phyloP scores from a whole-genome alignment of 37 sponge, comb jelly and placozoan genomes.

The Halisarca cf. caerulea region DNA sequence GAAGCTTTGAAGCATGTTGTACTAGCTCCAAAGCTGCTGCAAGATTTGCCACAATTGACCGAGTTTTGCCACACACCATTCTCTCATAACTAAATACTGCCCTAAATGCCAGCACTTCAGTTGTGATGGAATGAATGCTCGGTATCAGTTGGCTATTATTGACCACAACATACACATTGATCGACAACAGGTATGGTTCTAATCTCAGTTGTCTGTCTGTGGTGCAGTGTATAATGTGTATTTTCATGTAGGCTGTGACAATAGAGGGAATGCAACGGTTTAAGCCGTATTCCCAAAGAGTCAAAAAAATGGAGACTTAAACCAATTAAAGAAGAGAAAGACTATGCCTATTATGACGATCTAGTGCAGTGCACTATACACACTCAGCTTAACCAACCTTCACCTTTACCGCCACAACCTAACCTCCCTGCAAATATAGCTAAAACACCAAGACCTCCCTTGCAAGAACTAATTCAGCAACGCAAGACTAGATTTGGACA shows the following conservation, averaged over 20 bases:
- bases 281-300: background rate
- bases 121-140: background rate
- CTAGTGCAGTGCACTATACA: background rate
- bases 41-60: background rate
- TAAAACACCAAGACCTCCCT: background rate
- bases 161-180: background rate
- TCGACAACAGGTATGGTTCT: too few relatives aligned
- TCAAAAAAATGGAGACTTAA: background rate
- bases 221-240: too few relatives aligned
- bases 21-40: background rate
- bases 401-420: too few relatives aligned
- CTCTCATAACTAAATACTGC: background rate
- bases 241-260: background rate
- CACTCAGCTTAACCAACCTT: background rate
- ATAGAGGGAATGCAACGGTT: background rate
- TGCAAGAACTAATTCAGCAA: too few relatives aligned
- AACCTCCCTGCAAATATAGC: background rate
- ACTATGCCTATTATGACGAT: background rate
- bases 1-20: background rate
- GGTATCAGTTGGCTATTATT: background rate
- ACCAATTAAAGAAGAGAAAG: background rate
- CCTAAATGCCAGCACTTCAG: background rate
- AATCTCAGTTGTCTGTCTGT: too few relatives aligned
- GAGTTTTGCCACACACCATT: background rate
- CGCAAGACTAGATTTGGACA: too few relatives aligned